Evolutionary conservation across 2,797 vertebrate genomes (phyloP).

Genomic region (Poeciliopsis turneri): DNA sequence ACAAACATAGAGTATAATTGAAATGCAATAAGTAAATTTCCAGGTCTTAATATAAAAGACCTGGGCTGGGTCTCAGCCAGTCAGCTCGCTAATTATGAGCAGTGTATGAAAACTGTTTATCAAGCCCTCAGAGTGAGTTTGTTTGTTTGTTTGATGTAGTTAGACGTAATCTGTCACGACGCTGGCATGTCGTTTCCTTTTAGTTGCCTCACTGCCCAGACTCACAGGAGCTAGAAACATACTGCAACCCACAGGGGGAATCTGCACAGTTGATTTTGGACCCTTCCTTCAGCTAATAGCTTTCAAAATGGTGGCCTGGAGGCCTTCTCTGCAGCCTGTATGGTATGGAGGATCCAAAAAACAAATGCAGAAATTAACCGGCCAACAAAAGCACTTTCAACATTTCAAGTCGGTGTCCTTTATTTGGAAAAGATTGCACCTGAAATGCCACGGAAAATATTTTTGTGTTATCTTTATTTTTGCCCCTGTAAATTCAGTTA

Average conservation of each 20-base stretch:
- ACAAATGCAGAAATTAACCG: neutral
- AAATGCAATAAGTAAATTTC: neutral
- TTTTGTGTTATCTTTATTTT: neutral
- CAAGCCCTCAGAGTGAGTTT: neutral
- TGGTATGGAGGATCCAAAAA: neutral
- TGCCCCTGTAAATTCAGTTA: neutral
- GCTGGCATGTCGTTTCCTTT: conserved; percentile 47
- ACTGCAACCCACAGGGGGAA: conserved; percentile 37
- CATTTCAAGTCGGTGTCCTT: neutral
- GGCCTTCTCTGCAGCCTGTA: conserved; percentile 13
- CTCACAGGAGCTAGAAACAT: conserved; percentile 9
- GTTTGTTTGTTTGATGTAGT: conserved; percentile 28
- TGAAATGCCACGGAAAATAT: neutral
- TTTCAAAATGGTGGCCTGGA: conserved; percentile 34
- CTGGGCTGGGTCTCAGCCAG: neutral
- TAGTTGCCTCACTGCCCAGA: neutral
- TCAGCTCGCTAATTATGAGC: neutral
- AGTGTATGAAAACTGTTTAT: conserved; percentile 9
- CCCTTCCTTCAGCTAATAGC: conserved; percentile 38
- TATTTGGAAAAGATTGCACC: neutral
- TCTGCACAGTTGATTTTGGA: conserved; percentile 45
- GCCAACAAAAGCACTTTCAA: neutral
- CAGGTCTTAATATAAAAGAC: neutral
- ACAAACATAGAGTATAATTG: neutral
- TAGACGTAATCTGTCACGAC: conserved; percentile 30